Evolutionary conservation across 2,888 invertebrate species (phyloP).

Genomic region (Ecliptopera silaceata): DNA sequence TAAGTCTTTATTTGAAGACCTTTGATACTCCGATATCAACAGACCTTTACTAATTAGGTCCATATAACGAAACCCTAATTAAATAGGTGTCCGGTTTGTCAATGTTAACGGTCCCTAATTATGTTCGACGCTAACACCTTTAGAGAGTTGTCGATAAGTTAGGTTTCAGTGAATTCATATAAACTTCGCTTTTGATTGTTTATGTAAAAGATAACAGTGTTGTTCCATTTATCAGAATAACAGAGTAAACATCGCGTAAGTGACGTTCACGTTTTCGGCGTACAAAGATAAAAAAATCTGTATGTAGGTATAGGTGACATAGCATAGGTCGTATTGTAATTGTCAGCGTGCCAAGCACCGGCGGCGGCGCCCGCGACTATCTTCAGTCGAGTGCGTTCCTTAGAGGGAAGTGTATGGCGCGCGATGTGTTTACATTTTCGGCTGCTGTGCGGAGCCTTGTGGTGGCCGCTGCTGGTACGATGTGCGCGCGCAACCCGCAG

Average conservation of each 20-base stretch:
- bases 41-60: slow-evolving; percentile 16
- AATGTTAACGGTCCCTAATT: not conserved
- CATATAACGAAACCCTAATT: slow-evolving; percentile 4
- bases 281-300: slow-evolving; percentile 70
- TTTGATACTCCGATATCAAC: slow-evolving; percentile 15
- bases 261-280: slow-evolving; percentile 58
- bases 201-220: not conserved
- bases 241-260: slow-evolving; percentile 38
- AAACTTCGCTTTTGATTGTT: not conserved
- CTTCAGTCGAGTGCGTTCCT: slow-evolving; percentile 79
- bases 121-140: not conserved
- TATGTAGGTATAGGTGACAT: slow-evolving; percentile 30
- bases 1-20: slow-evolving; percentile 4
- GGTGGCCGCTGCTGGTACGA: slow-evolving; percentile 78
- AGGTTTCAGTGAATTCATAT: not conserved
- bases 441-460: slow-evolving; percentile 78
- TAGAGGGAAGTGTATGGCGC: slow-evolving; percentile 80
- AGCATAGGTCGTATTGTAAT: slow-evolving; percentile 44
- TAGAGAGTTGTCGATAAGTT: not conserved
- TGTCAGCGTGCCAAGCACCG: slow-evolving; percentile 77
- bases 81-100: not conserved
- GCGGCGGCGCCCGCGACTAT: slow-evolving; percentile 67
- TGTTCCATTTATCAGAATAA: not conserved
- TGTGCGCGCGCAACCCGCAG: slow-evolving; percentile 69
- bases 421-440: slow-evolving; percentile 80